These are phyloP conservation scores for Rhynchonycteris naso DNA, from an alignment of 2,797 vertebrate genomes.

Conservation along the genomic window DNA sequence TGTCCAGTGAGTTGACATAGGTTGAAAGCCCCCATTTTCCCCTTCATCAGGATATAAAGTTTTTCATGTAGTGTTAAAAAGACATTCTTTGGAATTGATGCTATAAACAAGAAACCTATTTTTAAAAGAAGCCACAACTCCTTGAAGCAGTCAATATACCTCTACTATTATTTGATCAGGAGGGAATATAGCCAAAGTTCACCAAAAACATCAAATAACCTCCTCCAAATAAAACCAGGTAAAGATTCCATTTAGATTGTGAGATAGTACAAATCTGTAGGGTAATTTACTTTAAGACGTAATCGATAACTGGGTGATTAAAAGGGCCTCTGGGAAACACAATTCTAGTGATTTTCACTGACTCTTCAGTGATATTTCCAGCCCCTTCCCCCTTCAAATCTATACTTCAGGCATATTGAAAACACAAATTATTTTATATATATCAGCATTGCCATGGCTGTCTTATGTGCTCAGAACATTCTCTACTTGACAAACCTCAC, in stretches of 20 bases:
- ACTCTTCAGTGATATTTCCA: neutral
- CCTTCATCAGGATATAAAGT: conserved; percentile 86
- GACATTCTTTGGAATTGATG: conserved; percentile 87
- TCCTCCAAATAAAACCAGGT: neutral
- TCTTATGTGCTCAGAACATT: neutral
- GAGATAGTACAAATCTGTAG: neutral
- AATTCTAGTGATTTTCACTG: neutral
- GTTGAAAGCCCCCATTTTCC: conserved; percentile 85
- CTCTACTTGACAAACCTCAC: neutral
- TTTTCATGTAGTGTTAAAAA: conserved; percentile 87
- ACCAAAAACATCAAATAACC: neutral
- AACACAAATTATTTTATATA: neutral
- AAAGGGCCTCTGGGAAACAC: neutral
- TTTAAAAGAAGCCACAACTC: conserved; percentile 37
- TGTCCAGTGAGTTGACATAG: conserved; percentile 77
- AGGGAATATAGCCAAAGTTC: neutral
- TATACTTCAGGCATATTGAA: neutral
- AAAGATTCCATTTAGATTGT: neutral
- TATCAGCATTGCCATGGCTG: neutral
- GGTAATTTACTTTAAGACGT: neutral
- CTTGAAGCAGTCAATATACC: neutral
- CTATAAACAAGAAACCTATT: conserved; percentile 79
- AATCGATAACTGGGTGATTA: neutral
- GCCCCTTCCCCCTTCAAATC: neutral
- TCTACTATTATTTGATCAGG: neutral